Conservation (phyloP, 2,113 vertebrate genomes). For the Balaenoptera acutorostrata region DNA sequence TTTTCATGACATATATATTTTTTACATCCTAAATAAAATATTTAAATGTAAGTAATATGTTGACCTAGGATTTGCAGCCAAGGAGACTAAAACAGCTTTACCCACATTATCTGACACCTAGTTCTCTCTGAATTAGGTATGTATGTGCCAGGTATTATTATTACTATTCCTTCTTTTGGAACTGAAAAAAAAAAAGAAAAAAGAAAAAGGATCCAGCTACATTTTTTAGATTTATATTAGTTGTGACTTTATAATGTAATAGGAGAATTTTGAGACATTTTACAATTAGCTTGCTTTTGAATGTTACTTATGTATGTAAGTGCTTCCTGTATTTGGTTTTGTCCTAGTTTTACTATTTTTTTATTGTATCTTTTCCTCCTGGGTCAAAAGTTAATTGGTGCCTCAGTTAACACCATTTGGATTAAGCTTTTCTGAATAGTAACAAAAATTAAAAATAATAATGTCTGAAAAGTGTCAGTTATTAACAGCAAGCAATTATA, state of each 20-base stretch:
- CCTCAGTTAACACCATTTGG: background rate
- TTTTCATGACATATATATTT: background rate
- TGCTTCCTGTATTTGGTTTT: background rate
- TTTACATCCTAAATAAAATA: background rate
- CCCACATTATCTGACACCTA: background rate
- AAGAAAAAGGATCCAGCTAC: background rate
- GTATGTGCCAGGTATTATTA: background rate
- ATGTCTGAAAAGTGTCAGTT: background rate
- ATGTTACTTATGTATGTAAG: background rate
- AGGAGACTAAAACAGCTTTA: background rate
- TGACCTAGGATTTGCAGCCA: background rate
- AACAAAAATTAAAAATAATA: constrained; percentile 29
- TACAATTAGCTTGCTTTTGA: constrained; percentile 31
- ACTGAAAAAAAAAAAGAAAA: background rate
- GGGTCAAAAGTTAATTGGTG: constrained; percentile 32
- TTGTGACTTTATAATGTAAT: background rate
- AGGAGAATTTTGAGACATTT: background rate
- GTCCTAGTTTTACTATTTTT: constrained; percentile 16
- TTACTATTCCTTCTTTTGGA: background rate
- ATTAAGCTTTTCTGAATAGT: background rate
- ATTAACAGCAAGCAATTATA: background rate
- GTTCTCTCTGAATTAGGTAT: background rate
- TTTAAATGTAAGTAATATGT: background rate
- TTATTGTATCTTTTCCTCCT: background rate
- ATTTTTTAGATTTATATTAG: background rate